Conservation (phyloP, 2,113 vertebrate species). For the Pterocles gutturalis region DNA sequence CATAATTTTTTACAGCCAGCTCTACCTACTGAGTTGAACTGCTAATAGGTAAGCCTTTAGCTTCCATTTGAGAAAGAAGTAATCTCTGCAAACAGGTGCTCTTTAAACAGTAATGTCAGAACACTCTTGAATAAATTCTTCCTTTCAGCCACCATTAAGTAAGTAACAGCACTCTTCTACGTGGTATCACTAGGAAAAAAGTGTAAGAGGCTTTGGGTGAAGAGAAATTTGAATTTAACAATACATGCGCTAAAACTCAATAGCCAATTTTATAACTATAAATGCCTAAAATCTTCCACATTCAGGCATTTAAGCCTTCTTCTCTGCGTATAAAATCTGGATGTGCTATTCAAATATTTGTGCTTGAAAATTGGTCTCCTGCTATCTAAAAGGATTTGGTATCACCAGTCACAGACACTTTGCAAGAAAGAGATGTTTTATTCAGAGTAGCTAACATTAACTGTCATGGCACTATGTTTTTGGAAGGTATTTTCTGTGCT, state of each 20-base stretch:
- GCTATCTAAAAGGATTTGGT: not conserved
- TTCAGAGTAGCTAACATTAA: not conserved
- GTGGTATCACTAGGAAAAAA: accelerated
- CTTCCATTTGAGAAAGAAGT: not conserved
- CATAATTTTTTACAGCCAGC: not conserved
- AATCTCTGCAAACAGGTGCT: not conserved
- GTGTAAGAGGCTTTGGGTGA: not conserved
- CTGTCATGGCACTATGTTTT: not conserved
- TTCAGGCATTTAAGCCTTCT: not conserved
- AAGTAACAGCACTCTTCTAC: not conserved
- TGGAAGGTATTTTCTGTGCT: not conserved
- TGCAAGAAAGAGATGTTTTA: not conserved
- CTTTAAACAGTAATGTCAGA: constrained; percentile 38
- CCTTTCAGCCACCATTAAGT: not conserved
- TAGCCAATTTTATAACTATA: not conserved
- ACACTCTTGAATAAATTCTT: not conserved
- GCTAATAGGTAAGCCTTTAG: constrained; percentile 30
- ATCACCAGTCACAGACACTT: not conserved
- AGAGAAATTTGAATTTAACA: not conserved
- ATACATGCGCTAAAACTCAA: not conserved
- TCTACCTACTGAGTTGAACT: not conserved
- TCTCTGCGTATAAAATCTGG: not conserved
- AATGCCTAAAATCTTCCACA: not conserved
- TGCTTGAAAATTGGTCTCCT: not conserved
- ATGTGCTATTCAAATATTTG: not conserved